Evolutionary conservation across 2,113 vertebrate genomes (phyloP), one percentile per base, ranked within the genome.

Genomic region (Circaetus cinerascens): DNA sequence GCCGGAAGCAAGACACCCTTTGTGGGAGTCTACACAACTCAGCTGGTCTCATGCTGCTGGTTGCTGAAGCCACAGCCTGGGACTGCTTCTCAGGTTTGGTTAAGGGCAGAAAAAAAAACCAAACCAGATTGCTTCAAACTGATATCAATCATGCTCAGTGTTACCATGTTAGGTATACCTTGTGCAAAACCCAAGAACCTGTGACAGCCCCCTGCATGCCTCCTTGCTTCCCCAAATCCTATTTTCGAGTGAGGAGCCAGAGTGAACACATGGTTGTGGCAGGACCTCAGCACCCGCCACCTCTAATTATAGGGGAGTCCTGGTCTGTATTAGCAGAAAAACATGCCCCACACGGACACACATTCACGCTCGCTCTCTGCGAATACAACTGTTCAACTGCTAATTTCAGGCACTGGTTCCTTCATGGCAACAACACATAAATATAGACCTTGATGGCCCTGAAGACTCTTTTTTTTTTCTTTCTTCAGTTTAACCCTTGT

Each of bases 1-100:
- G 98, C 99, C 98, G 98, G 99, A 99, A 99, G 98, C 98, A 98
- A 99, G 98, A 98, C 98, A 98, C 98, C 97, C 98, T 98, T 99
- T 99, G 98, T 99, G 98, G 98, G 97, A 98, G 97, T 98, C 98
- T 98, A 97, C 97, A 98, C 84, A 93, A 97, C 96, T 98, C 98
- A 98, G 97, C 93, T 98, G 97, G 97, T 95, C 95, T 93, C 96
- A 89, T 11, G 77, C 92, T 97, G 92, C 97, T 85, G 79, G 96
- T 97, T 97, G 95, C 95, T 97, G 98, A 99, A 99, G 98, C 98
- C 99, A 99, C 98, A 99, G 98, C 94, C 94, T 93, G 94, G 96
- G 97, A 94, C 95, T 96, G 94, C 88, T 90, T 86, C 96, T 91
- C 95, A 96, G 95, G 75, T 97, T 97, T 96, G 98, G 97, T 97